A percentile compares a stretch with the other conserved stretches of the same genome.
phyloP scores from a whole-genome alignment of 2,797 vertebrate genomes.

The Gastrophryne carolinensis region DNA sequence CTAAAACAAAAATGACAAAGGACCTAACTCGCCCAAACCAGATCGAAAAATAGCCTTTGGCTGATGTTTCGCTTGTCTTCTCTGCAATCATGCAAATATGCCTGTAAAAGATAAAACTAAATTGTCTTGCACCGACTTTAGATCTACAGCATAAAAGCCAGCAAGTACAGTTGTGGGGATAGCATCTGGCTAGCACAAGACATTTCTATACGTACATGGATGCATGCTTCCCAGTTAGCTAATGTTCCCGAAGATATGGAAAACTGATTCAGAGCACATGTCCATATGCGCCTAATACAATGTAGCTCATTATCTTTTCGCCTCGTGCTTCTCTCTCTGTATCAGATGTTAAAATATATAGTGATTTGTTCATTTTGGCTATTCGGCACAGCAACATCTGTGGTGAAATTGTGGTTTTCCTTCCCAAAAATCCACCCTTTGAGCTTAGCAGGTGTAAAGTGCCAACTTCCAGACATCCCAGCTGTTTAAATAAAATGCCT shows the following conservation, averaged over 20 bases:
- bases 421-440: constrained; percentile 52
- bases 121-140: background rate
- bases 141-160: background rate
- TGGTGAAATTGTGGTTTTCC: constrained; percentile 48
- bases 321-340: constrained; percentile 13
- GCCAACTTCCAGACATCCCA: constrained; percentile 50
- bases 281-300: constrained; percentile 21
- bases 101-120: background rate
- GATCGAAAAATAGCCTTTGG: too few relatives aligned
- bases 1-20: too few relatives aligned
- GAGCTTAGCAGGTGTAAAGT: constrained; percentile 53
- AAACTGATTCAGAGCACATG: constrained; percentile 39
- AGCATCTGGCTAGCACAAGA: constrained; percentile 4
- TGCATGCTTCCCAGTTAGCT: constrained; percentile 22
- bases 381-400: constrained; percentile 44
- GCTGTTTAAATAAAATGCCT: constrained; percentile 50
- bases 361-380: constrained; percentile 47
- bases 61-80: too few relatives aligned
- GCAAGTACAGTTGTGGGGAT: background rate
- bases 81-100: too few relatives aligned
- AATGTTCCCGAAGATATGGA: constrained; percentile 29
- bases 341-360: constrained; percentile 44
- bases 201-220: constrained; percentile 20
- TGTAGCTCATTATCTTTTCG: constrained; percentile 40
- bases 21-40: too few relatives aligned